Evolutionary conservation across 2,113 vertebrate genomes (phyloP).

Genomic region (Rhizomys pruinosus): DNA sequence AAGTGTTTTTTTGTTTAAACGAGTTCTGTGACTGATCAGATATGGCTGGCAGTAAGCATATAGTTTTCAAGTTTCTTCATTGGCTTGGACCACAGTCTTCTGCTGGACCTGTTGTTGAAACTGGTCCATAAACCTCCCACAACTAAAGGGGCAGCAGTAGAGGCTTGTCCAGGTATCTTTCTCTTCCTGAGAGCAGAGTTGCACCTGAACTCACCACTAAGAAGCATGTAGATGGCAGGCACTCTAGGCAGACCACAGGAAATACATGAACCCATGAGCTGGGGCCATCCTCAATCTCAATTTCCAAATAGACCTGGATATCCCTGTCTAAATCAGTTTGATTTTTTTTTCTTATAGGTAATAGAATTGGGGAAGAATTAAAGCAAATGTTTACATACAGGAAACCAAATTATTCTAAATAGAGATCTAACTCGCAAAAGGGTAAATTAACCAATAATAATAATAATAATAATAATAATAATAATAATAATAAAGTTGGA

Average conservation of each 20-base stretch:
- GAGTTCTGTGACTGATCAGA: neutral
- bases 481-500: slow-evolving; percentile 2
- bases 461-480: too few species aligned
- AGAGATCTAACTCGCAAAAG: slow-evolving; percentile 10
- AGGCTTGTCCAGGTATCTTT: neutral
- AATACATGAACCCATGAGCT: neutral
- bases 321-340: neutral
- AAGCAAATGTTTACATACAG: slow-evolving; percentile 15
- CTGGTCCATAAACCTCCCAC: neutral
- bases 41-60: fast-evolving
- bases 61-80: neutral
- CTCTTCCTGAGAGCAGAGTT: neutral
- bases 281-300: neutral
- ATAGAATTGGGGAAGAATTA: neutral
- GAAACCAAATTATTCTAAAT: slow-evolving; percentile 14
- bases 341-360: neutral
- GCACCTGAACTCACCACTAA: neutral
- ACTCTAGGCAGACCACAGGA: neutral
- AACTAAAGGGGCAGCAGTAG: neutral
- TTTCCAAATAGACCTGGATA: neutral
- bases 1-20: neutral
- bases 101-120: neutral
- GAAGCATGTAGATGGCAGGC: neutral
- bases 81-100: neutral
- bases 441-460: neutral